Evolutionary conservation across 1,140 invertebrate genomes (phyloP).

Genomic region (Megathymus violae): DNA sequence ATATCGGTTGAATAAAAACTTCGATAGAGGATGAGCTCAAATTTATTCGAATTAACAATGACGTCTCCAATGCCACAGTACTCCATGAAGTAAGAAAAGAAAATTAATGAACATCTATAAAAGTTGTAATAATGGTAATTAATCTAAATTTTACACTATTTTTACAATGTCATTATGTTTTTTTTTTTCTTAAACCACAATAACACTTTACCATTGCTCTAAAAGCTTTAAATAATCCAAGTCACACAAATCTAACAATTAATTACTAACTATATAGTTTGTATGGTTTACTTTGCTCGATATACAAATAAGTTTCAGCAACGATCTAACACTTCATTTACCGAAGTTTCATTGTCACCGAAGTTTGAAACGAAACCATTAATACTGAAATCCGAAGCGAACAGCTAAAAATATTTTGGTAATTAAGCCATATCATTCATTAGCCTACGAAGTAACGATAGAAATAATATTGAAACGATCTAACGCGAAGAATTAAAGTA

Average conservation of each 20-base stretch:
- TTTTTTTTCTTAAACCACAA: conserved; percentile 80
- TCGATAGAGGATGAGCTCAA: conserved; percentile 81
- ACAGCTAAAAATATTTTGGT: conserved; percentile 77
- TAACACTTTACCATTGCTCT: conserved; percentile 81
- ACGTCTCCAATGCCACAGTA: conserved; percentile 82
- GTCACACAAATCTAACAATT: conserved; percentile 84
- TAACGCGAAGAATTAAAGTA: conserved; percentile 66
- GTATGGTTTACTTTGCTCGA: conserved; percentile 80
- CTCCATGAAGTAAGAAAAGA: conserved; percentile 82
- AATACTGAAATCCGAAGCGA: conserved; percentile 80
- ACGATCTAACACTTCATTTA: conserved; percentile 61
- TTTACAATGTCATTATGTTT: conserved; percentile 84
- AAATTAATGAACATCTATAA: conserved; percentile 83
- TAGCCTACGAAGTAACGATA: conserved; percentile 73
- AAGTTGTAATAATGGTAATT: conserved; percentile 83
- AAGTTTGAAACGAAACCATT: conserved; percentile 69
- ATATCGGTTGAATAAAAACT: conserved; percentile 76
- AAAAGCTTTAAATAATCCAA: conserved; percentile 83
- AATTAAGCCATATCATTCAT: conserved; percentile 75
- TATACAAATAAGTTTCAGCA: conserved; percentile 79
- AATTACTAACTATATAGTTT: conserved; percentile 82
- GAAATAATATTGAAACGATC: conserved; percentile 65
- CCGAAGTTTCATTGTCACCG: too few species aligned
- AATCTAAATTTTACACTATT: conserved; percentile 83
- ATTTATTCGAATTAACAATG: conserved; percentile 84